Conservation (phyloP, 1,140 invertebrate genomes). For the Luehdorfia chinensis region DNA sequence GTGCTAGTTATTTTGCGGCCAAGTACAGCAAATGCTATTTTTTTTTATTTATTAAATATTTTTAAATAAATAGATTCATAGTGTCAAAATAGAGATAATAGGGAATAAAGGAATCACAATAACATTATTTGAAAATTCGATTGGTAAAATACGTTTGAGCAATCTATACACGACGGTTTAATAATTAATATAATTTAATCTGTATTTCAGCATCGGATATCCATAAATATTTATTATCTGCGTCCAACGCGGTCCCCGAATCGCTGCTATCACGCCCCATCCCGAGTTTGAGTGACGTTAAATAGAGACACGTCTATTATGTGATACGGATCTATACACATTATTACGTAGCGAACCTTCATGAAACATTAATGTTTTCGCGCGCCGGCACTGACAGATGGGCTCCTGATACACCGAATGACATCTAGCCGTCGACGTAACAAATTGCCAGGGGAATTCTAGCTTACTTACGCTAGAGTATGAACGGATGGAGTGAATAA, state of each 20-base stretch:
- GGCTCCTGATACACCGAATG: conserved; percentile 56
- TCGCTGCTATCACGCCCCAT: conserved; percentile 32
- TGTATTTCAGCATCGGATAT: not conserved
- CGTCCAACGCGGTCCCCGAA: conserved; percentile 1
- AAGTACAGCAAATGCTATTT: too few species aligned
- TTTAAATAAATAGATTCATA: too few species aligned
- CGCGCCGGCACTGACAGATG: conserved; percentile 59
- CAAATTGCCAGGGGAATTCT: conserved; percentile 29
- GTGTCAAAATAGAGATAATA: too few species aligned
- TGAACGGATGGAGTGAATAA: conserved; percentile 7
- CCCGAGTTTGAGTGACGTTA: conserved; percentile 49
- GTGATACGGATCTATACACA: conserved; percentile 61
- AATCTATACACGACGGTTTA: too few species aligned
- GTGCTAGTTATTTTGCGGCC: too few species aligned
- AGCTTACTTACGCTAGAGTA: not conserved
- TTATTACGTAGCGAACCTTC: conserved; percentile 44
- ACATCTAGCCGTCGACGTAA: conserved; percentile 35
- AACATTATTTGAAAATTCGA: too few species aligned
- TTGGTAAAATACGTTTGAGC: too few species aligned
- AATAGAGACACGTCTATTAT: conserved; percentile 71
- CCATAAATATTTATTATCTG: conserved; percentile 16
- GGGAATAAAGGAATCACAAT: too few species aligned
- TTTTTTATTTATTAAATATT: too few species aligned
- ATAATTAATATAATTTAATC: conserved; percentile 13
- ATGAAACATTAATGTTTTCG: conserved; percentile 73